Base-by-base conservation (phyloP, 2,888 invertebrate genomes). In the Epistrophella euchroma region DNA sequence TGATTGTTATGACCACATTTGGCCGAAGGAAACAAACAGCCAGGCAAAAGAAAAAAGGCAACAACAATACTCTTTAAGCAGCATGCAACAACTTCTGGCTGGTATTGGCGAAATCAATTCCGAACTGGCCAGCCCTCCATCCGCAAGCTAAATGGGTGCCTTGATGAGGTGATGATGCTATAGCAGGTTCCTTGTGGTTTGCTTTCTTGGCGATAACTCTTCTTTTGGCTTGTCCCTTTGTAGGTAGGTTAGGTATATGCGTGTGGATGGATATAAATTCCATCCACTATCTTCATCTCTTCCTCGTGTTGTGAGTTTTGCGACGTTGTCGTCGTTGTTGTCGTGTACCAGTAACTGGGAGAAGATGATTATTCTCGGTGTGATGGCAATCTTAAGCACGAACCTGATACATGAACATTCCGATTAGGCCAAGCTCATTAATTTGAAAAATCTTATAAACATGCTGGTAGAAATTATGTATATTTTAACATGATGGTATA, bases 121-220 rank as follows among this genome's bases (percentile, higher is more conserved):
- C 74, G 62, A 78, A 55, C 78, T 77, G 82, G 62, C 74, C 77
- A 58, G 74, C 76, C 81, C 76, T 76, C 85, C 62, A 52, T 52
- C 77, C 70, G 77, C 77, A 77, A 74, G 86, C 73, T 86, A 86
- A 86, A 86, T 86, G 86, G 86, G 86, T 82, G 86, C 82, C 70
- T 78, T 86, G 86, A 86, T 82, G 86, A 86, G 86, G 86, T 86
- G 86, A 86, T 86, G 82, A 86, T 86, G 86, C 86, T 86, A 86
- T 71, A 86, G 82, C 86, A 86, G 82, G 86, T 86, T 86, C 74
- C 74, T 78, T 62, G 64, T 78, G 43, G 73, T 83, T 71, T 85
- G 81, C 70, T 77, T 75, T 81, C 75, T 62, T 62, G 75, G 76
- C 64, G 62, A 75, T 76, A 68, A 76, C 58, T 68, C 76, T 55